A percentile compares a stretch with the other conserved stretches of the same genome.
These are phyloP conservation scores for Nothobranchius kuhntae DNA, from an alignment of 2,113 vertebrate species.

Conservation along the genomic window DNA sequence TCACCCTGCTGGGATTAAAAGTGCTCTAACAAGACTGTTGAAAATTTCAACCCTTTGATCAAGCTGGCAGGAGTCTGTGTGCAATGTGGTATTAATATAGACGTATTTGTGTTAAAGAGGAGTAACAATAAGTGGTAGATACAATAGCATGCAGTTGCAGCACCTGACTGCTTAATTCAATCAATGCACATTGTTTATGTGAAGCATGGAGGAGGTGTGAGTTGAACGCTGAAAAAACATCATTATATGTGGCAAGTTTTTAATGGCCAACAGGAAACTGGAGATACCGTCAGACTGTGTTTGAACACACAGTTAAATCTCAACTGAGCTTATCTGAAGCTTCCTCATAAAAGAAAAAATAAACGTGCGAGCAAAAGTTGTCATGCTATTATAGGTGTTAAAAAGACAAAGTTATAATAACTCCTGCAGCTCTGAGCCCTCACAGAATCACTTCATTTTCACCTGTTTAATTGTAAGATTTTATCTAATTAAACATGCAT, in stretches of 20 bases:
- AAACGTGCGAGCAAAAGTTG: background rate
- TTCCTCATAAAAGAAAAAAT: background rate
- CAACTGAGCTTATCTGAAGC: background rate
- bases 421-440: background rate
- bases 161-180: slow-evolving; percentile 35
- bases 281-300: slow-evolving; percentile 1
- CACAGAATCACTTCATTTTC: background rate
- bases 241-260: slow-evolving; percentile 13
- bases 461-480: background rate
- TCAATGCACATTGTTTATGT: slow-evolving; percentile 12
- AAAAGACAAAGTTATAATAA: slow-evolving; percentile 1
- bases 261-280: background rate
- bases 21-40: background rate
- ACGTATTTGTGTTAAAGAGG: slow-evolving; percentile 1
- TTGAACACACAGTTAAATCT: background rate
- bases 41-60: slow-evolving; percentile 9
- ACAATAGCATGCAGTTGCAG: background rate
- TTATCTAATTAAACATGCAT: background rate
- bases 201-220: slow-evolving; percentile 58
- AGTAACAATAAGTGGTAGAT: background rate
- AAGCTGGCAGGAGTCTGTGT: slow-evolving; percentile 5
- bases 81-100: background rate
- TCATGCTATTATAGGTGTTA: slow-evolving; percentile 11
- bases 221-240: slow-evolving; percentile 17
- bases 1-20: slow-evolving; percentile 17